phyloP scores from a whole-genome alignment of 2,888 invertebrate species.

The Epistrophe eligans region DNA sequence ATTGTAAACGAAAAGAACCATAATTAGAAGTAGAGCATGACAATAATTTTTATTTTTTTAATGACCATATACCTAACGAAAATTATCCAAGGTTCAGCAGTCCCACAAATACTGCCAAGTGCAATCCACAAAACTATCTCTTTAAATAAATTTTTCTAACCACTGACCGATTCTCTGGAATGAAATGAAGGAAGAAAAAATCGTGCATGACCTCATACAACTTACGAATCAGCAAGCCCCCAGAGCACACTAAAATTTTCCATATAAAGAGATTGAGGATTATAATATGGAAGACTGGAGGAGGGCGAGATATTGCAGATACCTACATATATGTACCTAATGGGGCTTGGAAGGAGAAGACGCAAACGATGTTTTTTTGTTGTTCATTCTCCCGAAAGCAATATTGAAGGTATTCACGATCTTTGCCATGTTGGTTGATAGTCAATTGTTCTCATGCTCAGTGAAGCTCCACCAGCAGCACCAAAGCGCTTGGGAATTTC shows the following conservation, averaged over 20 bases:
- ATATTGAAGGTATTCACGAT: conserved; percentile 63
- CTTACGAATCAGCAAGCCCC: background rate
- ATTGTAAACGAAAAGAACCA: background rate
- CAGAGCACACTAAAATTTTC: background rate
- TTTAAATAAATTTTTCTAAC: conserved; percentile 38
- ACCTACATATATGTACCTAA: background rate
- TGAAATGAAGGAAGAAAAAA: conserved; percentile 1
- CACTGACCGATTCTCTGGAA: conserved; percentile 57
- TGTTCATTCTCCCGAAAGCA: conserved; percentile 19
- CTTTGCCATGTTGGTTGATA: conserved; percentile 59
- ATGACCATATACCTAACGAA: conserved; percentile 20
- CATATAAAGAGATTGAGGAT: background rate
- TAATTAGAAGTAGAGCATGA: conserved; percentile 68
- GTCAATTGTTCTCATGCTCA: conserved; percentile 59
- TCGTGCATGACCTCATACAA: conserved; percentile 55
- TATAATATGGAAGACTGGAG: background rate
- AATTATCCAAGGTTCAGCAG: conserved; percentile 47
- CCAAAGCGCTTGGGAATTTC: conserved; percentile 37
- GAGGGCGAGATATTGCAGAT: background rate
- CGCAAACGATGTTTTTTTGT: conserved; percentile 1
- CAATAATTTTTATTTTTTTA: conserved; percentile 39
- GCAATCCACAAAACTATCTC: conserved; percentile 46
- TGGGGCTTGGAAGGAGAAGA: conserved; percentile 5
- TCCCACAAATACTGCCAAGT: conserved; percentile 8
- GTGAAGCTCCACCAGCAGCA: background rate